Conservation (phyloP, 2,797 vertebrate species). For the Margarornis squamiger region DNA sequence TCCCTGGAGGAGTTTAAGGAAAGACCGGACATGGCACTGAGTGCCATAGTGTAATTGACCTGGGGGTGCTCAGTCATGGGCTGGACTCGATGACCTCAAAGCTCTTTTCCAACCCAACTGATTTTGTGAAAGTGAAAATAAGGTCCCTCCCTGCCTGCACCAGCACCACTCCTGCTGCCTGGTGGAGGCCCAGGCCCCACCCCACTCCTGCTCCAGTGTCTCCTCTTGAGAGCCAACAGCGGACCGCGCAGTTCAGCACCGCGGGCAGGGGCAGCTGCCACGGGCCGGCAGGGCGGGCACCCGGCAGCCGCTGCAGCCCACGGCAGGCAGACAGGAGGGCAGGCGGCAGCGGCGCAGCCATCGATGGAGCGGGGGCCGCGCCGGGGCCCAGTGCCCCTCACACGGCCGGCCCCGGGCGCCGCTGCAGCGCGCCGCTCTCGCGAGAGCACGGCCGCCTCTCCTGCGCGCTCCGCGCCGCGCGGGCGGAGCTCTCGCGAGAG, state of each 20-base stretch:
- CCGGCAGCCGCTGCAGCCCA: accelerated
- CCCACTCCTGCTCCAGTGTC: accelerated
- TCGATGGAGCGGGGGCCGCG: no score
- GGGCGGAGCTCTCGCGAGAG: background rate
- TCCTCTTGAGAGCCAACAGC: accelerated
- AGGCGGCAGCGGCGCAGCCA: accelerated
- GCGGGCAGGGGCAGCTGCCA: background rate
- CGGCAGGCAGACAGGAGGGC: no score
- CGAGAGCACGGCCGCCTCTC: background rate
- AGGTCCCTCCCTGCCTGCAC: accelerated
- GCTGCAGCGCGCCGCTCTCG: background rate
- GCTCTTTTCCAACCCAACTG: background rate
- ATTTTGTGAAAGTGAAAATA: background rate
- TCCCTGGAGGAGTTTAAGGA: background rate
- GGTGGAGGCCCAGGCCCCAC: accelerated
- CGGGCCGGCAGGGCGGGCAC: background rate
- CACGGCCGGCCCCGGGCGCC: no score
- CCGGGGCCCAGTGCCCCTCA: no score
- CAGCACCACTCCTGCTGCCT: no score
- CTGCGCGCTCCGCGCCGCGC: accelerated
- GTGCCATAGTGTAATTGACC: accelerated
- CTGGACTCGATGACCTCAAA: no score
- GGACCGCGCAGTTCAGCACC: accelerated
- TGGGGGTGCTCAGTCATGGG: accelerated
- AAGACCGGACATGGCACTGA: background rate